Evolutionary conservation across 2,888 invertebrate species (phyloP).

Genomic region (Idaea dimidiata): DNA sequence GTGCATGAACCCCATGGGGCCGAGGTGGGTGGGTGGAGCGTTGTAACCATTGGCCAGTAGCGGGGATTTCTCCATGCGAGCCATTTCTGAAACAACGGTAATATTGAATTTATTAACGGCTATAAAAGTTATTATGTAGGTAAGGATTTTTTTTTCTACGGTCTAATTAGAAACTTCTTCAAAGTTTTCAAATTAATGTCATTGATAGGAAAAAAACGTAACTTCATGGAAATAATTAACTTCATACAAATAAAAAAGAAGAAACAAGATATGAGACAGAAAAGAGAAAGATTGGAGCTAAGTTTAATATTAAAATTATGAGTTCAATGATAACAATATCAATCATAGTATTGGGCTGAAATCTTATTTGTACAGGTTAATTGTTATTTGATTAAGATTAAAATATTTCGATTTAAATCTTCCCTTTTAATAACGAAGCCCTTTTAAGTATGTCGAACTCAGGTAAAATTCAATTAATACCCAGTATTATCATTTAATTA

Average conservation of each 20-base stretch:
- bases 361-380: neutral
- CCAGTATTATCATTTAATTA: slow-evolving; percentile 80
- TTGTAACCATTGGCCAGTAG: slow-evolving; percentile 96
- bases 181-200: too few species aligned
- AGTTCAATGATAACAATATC: too few species aligned
- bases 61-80: slow-evolving; percentile 94
- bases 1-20: slow-evolving; percentile 97
- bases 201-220: too few species aligned
- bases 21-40: slow-evolving; percentile 94
- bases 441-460: slow-evolving; percentile 48
- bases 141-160: too few species aligned
- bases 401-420: slow-evolving; percentile 14
- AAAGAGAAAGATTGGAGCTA: too few species aligned
- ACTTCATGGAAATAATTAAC: too few species aligned
- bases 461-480: slow-evolving; percentile 77
- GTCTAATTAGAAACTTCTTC: too few species aligned
- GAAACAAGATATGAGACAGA: too few species aligned
- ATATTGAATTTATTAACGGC: slow-evolving; percentile 5
- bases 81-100: slow-evolving; percentile 84
- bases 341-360: too few species aligned
- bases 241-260: too few species aligned
- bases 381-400: slow-evolving; percentile 1
- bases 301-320: too few species aligned
- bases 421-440: slow-evolving; percentile 10
- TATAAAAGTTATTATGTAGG: neutral